phyloP scores from a whole-genome alignment of 2,888 invertebrate genomes.

The Zygaena filipendulae region DNA sequence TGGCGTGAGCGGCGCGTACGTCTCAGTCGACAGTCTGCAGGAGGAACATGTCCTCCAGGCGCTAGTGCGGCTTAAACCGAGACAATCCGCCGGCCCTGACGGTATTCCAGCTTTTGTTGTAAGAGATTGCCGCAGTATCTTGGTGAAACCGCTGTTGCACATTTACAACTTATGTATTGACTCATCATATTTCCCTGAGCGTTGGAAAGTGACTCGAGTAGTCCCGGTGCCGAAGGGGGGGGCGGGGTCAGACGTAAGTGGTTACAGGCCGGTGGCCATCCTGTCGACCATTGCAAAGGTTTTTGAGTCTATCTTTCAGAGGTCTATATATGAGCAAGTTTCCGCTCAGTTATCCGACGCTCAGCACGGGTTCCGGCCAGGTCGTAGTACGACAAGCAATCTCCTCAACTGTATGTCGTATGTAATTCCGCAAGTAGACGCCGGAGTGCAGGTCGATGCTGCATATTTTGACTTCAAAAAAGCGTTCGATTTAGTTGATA shows the following conservation, averaged over 20 bases:
- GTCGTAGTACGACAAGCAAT: conserved; percentile 6
- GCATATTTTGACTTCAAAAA: conserved; percentile 13
- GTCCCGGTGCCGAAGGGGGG: conserved; percentile 6
- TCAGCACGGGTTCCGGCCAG: conserved; percentile 8
- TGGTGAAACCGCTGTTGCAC: conserved; percentile 5
- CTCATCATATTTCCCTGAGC: conserved; percentile 1
- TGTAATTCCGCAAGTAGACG: conserved; percentile 5
- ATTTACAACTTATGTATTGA: conserved; percentile 5
- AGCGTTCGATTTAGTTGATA: too few relatives aligned
- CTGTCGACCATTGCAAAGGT: conserved; percentile 7
- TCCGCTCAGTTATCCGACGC: conserved; percentile 2
- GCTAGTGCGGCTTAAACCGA: conserved; percentile 2
- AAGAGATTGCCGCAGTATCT: conserved; percentile 3
- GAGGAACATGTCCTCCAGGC: neutral
- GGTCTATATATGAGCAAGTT: conserved; percentile 2
- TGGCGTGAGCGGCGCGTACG: neutral
- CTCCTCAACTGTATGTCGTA: conserved; percentile 2
- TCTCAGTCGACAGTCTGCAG: neutral
- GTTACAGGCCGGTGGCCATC: conserved; percentile 9
- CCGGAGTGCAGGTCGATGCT: conserved; percentile 9
- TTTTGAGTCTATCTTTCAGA: conserved; percentile 4
- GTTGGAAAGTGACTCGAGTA: conserved; percentile 6
- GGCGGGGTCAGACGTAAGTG: conserved; percentile 4
- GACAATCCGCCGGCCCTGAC: conserved; percentile 3
- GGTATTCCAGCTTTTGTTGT: conserved; percentile 7